These are phyloP conservation scores for Eulithis prunata DNA, from an alignment of 2,888 invertebrate genomes.

Conservation along the genomic window DNA sequence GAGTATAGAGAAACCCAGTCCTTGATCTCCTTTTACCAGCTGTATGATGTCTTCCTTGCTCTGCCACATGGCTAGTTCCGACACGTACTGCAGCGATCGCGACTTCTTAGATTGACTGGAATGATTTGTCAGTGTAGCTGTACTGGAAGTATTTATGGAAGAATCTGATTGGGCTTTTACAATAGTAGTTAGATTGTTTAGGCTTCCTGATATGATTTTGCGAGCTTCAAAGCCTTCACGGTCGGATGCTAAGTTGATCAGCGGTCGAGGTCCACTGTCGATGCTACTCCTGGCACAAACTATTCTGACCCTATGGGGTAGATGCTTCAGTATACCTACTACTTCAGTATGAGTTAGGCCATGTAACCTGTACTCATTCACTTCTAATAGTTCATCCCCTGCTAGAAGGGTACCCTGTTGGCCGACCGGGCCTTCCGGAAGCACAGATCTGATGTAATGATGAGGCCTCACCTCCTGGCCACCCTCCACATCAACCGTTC, in stretches of 20 bases:
- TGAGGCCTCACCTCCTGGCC: slow-evolving; percentile 99
- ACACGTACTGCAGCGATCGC: slow-evolving; percentile 97
- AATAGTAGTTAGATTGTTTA: slow-evolving; percentile 91
- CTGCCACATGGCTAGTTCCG: slow-evolving; percentile 98
- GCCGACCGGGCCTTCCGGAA: slow-evolving; percentile 98
- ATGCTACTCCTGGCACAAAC: slow-evolving; percentile 93
- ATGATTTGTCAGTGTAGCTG: slow-evolving; percentile 90
- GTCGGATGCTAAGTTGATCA: slow-evolving; percentile 92
- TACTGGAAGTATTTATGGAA: slow-evolving; percentile 94
- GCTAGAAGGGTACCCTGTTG: slow-evolving; percentile 94
- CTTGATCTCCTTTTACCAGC: slow-evolving; percentile 96
- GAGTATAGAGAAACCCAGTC: slow-evolving; percentile 98
- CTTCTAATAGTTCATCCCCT: slow-evolving; percentile 98
- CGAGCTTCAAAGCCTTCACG: slow-evolving; percentile 91
- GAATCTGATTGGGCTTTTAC: slow-evolving; percentile 98
- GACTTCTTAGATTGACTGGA: slow-evolving; percentile 89
- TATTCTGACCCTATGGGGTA: slow-evolving; percentile 95
- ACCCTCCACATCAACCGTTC: slow-evolving; percentile 99
- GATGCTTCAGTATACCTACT: slow-evolving; percentile 96
- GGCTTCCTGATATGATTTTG: slow-evolving; percentile 93
- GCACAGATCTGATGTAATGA: slow-evolving; percentile 98
- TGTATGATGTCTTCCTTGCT: slow-evolving; percentile 96
- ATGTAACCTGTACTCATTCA: slow-evolving; percentile 95
- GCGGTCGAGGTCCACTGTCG: slow-evolving; percentile 87
- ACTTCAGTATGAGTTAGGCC: slow-evolving; percentile 98